phyloP scores from a whole-genome alignment of 2,113 vertebrate genomes.

The Plestiodon gilberti region DNA sequence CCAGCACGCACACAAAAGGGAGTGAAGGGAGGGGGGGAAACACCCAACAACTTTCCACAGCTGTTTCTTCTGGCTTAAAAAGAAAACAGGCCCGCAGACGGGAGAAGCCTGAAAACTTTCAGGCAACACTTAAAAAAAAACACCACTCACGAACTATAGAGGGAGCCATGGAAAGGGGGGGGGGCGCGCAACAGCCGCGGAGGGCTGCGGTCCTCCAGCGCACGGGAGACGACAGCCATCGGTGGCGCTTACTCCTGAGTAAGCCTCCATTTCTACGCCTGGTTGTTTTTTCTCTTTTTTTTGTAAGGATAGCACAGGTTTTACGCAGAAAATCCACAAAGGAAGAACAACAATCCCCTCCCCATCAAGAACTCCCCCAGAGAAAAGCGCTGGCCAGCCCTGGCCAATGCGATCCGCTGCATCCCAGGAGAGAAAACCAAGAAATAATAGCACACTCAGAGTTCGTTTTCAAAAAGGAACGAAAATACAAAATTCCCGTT shows the following conservation, averaged over 20 bases:
- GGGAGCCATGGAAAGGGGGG: not conserved
- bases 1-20: not conserved
- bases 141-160: accelerated
- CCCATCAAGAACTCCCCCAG: not conserved
- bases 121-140: not conserved
- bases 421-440: not conserved
- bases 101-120: no score
- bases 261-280: not conserved
- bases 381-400: not conserved
- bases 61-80: not conserved
- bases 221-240: no score
- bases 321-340: not conserved
- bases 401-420: not conserved
- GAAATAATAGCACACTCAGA: not conserved
- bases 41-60: not conserved
- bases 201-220: no score
- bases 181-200: no score
- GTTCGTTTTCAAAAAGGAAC: no score
- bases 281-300: no score
- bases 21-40: not conserved
- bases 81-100: not conserved
- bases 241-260: not conserved
- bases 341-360: not conserved
- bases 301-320: not conserved
- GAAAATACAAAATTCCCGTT: not conserved